A percentile compares a stretch with the other conserved stretches of the same genome.
Conservation (phyloP, 1,140 invertebrate species). For the Listronotus bonariensis region DNA sequence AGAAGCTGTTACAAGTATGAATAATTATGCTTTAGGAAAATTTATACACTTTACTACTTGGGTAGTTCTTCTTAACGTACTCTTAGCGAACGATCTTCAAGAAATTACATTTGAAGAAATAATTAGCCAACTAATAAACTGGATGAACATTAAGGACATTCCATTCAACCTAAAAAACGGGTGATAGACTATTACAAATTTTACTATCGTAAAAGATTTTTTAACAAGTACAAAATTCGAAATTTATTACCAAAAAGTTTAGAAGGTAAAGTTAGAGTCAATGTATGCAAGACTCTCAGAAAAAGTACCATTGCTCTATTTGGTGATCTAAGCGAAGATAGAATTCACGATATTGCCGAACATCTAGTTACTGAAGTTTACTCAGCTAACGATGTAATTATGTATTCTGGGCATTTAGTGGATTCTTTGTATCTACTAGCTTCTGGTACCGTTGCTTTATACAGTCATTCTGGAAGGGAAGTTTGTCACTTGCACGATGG, state of each 20-base stretch:
- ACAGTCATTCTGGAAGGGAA: conserved; percentile 62
- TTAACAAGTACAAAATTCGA: conserved; percentile 38
- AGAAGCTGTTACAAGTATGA: not conserved
- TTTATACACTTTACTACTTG: conserved; percentile 8
- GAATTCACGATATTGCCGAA: conserved; percentile 32
- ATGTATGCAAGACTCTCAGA: conserved; percentile 43
- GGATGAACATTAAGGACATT: conserved; percentile 42
- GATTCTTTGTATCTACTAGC: conserved; percentile 65
- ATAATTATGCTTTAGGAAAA: conserved; percentile 9
- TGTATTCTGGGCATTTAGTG: conserved; percentile 60
- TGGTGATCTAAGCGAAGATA: conserved; percentile 33
- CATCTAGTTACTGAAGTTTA: conserved; percentile 44
- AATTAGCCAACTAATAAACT: conserved; percentile 38
- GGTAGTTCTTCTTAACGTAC: conserved; percentile 7
- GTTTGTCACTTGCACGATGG: conserved; percentile 49
- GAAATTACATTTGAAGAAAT: conserved; percentile 42
- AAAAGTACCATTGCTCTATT: conserved; percentile 38
- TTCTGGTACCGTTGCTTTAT: conserved; percentile 61
- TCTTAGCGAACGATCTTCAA: conserved; percentile 31
- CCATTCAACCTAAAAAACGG: conserved; percentile 34
- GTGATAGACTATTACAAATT: conserved; percentile 43
- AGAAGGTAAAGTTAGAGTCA: conserved; percentile 37
- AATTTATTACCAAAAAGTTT: conserved; percentile 33
- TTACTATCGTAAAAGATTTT: conserved; percentile 40
- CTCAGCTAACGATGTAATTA: conserved; percentile 52